These are phyloP conservation scores for Drosophila eohydei DNA, from an alignment of 2,888 invertebrate genomes.

Conservation along the genomic window DNA sequence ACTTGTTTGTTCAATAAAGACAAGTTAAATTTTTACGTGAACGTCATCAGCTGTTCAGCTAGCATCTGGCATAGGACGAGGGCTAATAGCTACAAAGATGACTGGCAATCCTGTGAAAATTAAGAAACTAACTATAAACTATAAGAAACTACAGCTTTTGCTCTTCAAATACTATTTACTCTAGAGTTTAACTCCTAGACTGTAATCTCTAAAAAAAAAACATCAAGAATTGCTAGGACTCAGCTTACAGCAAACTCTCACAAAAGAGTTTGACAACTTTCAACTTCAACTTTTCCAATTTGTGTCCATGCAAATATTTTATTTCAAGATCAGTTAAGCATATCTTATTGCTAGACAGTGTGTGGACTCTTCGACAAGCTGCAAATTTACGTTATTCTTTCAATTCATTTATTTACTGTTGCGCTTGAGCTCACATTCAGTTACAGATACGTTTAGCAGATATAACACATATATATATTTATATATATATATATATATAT, in stretches of 20 bases:
- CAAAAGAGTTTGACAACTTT: not conserved
- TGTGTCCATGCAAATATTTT: not conserved
- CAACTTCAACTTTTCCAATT: not conserved
- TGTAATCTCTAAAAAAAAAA: not conserved
- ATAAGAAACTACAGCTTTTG: too few relatives aligned
- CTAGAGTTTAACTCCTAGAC: too few relatives aligned
- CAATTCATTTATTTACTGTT: not conserved
- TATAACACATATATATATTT: not conserved
- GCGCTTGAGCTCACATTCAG: slow-evolving; percentile 25
- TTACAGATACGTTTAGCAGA: slow-evolving; percentile 21
- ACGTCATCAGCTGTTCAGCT: too few relatives aligned
- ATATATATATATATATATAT: slow-evolving; percentile 3
- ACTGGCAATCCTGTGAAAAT: too few relatives aligned
- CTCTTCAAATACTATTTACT: too few relatives aligned
- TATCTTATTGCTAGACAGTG: slow-evolving; percentile 7
- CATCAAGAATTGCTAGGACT: not conserved
- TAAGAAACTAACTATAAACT: too few relatives aligned
- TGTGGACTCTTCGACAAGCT: not conserved
- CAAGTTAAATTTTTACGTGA: too few relatives aligned
- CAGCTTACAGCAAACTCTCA: not conserved
- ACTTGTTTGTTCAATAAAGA: too few relatives aligned
- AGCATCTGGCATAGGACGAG: too few relatives aligned
- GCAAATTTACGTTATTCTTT: not conserved
- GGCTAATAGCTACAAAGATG: too few relatives aligned
- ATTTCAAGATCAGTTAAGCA: slow-evolving; percentile 8